Conservation (phyloP, 2,797 vertebrate genomes). For the Sarcoramphus papa region DNA sequence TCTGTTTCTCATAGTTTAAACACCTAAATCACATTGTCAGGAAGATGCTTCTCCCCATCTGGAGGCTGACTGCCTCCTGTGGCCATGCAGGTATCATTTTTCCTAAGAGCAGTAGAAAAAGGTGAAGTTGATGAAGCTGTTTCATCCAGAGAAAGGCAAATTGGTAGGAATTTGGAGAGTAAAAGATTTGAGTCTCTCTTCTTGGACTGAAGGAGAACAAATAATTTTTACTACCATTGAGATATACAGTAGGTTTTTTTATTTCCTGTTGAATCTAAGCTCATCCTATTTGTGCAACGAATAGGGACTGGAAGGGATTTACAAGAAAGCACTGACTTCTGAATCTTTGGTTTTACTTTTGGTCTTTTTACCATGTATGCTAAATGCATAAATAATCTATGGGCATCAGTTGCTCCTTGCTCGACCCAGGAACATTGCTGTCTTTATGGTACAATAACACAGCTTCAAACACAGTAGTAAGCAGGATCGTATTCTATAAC, state of each 20-base stretch:
- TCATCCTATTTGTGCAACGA: background rate
- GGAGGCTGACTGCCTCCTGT: background rate
- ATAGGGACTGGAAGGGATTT: background rate
- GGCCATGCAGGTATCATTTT: accelerated
- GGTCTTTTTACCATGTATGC: background rate
- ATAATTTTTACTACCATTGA: background rate
- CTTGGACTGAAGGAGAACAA: background rate
- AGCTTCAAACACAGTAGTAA: background rate
- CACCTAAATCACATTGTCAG: background rate
- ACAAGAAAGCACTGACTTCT: background rate
- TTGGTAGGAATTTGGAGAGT: background rate
- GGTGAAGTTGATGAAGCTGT: background rate
- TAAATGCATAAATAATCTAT: background rate
- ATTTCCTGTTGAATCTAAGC: background rate
- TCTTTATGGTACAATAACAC: background rate
- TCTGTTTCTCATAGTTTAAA: background rate
- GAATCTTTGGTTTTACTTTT: background rate
- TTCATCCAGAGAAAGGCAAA: background rate
- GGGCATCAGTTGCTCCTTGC: background rate
- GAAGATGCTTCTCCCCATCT: background rate
- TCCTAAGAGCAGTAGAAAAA: background rate
- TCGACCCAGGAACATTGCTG: background rate
- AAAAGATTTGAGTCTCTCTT: background rate
- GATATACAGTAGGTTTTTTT: background rate
- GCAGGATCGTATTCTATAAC: background rate